Percentiles rank a stretch among this genome's conserved stretches.
Evolutionary conservation across 2,888 invertebrate genomes (phyloP).

Genomic region (Caenorhabditis auriculariae): DNA sequence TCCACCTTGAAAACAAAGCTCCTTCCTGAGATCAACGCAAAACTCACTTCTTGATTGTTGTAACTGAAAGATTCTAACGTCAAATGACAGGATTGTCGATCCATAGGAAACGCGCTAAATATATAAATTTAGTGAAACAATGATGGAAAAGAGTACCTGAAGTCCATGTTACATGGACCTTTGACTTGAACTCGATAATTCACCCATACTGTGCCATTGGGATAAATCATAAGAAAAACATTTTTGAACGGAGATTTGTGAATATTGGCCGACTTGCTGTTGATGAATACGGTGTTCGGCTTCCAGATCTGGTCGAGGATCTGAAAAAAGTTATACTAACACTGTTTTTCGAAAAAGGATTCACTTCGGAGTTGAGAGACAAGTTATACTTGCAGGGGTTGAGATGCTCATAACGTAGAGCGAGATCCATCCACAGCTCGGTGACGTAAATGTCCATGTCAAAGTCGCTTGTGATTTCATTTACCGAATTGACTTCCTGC

Average conservation of each 20-base stretch:
- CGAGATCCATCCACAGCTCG: slow-evolving; percentile 53
- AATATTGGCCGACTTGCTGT: slow-evolving; percentile 55
- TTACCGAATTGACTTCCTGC: slow-evolving; percentile 58
- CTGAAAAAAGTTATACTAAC: slow-evolving; percentile 18
- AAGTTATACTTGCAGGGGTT: slow-evolving; percentile 60
- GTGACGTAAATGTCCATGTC: slow-evolving; percentile 61
- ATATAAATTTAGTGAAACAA: background rate
- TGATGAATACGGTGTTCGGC: slow-evolving; percentile 61
- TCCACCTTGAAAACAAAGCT: slow-evolving; percentile 47
- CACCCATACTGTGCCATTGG: slow-evolving; percentile 63
- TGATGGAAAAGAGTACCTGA: slow-evolving; percentile 22
- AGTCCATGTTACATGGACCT: slow-evolving; percentile 56
- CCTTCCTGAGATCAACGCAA: background rate
- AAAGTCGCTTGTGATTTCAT: slow-evolving; percentile 59
- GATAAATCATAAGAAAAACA: slow-evolving; percentile 62
- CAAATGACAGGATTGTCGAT: slow-evolving; percentile 56
- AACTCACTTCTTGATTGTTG: slow-evolving; percentile 44
- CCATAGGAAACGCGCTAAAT: slow-evolving; percentile 57
- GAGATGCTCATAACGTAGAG: slow-evolving; percentile 51
- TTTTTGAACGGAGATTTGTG: slow-evolving; percentile 59
- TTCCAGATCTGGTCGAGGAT: slow-evolving; percentile 59
- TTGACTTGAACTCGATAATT: slow-evolving; percentile 57
- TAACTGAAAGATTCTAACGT: slow-evolving; percentile 61
- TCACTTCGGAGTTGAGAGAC: slow-evolving; percentile 53
- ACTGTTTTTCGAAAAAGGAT: background rate